Percentiles rank a stretch among this genome's conserved stretches.
Evolutionary conservation across 2,797 vertebrate species (phyloP).

Genomic region (Dicrostonyx torquatus): DNA sequence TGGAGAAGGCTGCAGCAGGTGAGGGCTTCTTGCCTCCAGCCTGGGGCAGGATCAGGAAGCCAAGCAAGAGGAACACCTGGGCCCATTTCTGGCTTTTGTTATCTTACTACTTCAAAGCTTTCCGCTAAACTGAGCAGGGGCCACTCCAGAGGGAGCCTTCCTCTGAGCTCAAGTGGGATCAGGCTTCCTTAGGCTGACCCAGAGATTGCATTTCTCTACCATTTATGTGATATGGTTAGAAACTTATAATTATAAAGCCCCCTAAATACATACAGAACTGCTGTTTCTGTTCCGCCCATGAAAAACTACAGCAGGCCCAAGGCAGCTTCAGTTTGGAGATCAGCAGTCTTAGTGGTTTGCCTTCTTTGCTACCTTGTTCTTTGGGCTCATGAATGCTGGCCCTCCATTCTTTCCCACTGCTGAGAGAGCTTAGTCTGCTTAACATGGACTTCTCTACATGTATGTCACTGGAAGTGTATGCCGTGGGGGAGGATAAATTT

Average conservation of each 20-base stretch:
- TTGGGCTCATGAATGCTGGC: background rate
- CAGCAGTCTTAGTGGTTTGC: background rate
- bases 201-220: background rate
- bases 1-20: slow-evolving; percentile 98
- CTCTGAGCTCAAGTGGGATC: background rate
- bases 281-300: background rate
- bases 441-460: background rate
- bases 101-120: slow-evolving; percentile 66
- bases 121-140: background rate
- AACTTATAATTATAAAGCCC: background rate
- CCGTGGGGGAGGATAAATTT: background rate
- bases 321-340: background rate
- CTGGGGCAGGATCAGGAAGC: slow-evolving; percentile 59
- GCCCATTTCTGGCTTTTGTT: slow-evolving; percentile 54
- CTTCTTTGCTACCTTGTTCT: background rate
- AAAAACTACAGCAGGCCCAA: slow-evolving; percentile 3
- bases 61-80: slow-evolving; percentile 23
- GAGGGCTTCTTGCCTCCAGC: background rate
- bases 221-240: background rate
- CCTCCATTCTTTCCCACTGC: background rate
- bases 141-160: slow-evolving; percentile 11
- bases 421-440: background rate
- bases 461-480: background rate
- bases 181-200: background rate
- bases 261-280: background rate